These are phyloP conservation scores for Mormyrus hasselquistii DNA, from an alignment of 2,797 vertebrate species.

Conservation along the genomic window DNA sequence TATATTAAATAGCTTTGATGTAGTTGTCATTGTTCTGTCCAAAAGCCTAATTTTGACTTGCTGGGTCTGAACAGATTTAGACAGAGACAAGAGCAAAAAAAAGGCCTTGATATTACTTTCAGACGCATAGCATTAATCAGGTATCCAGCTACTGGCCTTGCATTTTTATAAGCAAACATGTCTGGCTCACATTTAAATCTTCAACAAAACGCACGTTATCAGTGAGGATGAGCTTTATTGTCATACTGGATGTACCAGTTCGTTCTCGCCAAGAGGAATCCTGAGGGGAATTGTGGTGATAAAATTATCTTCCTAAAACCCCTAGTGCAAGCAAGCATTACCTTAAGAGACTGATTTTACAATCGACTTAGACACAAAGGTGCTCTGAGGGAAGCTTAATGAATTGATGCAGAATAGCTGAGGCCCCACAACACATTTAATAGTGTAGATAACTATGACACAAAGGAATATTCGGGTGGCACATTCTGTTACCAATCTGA, in stretches of 20 bases:
- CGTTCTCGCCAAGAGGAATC: slow-evolving; percentile 43
- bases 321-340: neutral
- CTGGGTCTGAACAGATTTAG: neutral
- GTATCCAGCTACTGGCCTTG: neutral
- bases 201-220: slow-evolving; percentile 39
- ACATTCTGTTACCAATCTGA: neutral
- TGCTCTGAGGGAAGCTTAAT: neutral
- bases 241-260: slow-evolving; percentile 64
- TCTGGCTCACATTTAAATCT: slow-evolving; percentile 47
- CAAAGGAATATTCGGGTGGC: neutral
- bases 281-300: neutral
- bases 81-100: neutral
- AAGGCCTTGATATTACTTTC: neutral
- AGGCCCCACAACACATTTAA: neutral
- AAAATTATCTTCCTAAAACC: neutral
- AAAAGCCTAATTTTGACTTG: neutral
- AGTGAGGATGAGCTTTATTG: slow-evolving; percentile 46
- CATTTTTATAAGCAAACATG: slow-evolving; percentile 37
- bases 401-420: neutral
- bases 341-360: neutral
- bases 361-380: neutral
- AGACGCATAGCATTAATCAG: neutral
- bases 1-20: neutral
- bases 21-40: neutral
- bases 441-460: neutral